Evolutionary conservation across 2,797 vertebrate genomes (phyloP).

Genomic region (Phrynocephalus vlangalii): DNA sequence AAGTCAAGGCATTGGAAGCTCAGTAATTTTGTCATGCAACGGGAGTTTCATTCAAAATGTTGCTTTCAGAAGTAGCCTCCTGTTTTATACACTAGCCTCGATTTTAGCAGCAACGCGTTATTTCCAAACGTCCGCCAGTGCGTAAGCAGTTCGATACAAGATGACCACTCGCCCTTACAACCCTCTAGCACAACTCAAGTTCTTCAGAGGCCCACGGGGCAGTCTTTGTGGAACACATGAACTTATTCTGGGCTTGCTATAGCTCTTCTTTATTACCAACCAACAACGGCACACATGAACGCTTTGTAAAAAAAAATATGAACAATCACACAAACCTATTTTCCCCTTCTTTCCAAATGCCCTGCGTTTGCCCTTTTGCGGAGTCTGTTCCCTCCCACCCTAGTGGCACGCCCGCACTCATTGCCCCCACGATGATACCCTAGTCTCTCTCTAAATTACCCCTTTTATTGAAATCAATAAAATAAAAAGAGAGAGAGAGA

Average conservation of each 20-base stretch:
- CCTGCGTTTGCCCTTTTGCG: conserved; percentile 9
- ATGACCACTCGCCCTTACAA: not conserved
- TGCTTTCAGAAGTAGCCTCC: too few relatives aligned
- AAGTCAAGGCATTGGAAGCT: too few relatives aligned
- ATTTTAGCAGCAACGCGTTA: too few relatives aligned
- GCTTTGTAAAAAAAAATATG: not conserved
- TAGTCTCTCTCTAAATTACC: conserved; percentile 69
- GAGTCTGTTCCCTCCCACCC: not conserved
- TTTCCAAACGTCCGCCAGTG: too few relatives aligned
- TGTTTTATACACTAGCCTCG: too few relatives aligned
- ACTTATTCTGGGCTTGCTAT: not conserved
- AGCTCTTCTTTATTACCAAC: not conserved
- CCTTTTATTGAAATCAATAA: conserved; percentile 78
- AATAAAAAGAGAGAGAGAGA: conserved; percentile 9
- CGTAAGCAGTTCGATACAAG: too few relatives aligned
- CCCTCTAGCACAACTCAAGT: not conserved
- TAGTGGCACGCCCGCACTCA: conserved; percentile 21
- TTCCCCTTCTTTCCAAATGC: not conserved
- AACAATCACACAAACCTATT: not conserved
- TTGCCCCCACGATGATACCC: conserved; percentile 53
- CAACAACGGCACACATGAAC: not conserved
- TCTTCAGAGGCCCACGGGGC: not conserved
- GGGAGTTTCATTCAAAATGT: too few relatives aligned
- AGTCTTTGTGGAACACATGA: not conserved
- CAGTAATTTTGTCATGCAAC: too few relatives aligned